A percentile compares a stretch with the other conserved stretches of the same genome.
phyloP scores from a whole-genome alignment of 2,113 vertebrate species.

The Chitala chitala region DNA sequence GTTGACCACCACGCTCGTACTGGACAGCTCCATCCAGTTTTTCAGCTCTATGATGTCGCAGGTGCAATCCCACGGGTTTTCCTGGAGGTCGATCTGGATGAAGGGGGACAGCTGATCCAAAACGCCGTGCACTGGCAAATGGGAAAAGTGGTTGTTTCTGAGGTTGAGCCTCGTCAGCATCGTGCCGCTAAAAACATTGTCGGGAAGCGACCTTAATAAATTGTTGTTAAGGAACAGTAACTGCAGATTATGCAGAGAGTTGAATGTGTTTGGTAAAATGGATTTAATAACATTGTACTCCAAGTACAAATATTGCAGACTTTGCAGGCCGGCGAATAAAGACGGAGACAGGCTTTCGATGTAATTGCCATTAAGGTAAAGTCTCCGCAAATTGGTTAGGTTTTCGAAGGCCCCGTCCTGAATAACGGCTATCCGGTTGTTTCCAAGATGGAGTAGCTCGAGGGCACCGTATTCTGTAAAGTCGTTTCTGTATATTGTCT shows the following conservation, averaged over 20 bases:
- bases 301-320: slow-evolving; percentile 94
- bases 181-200: slow-evolving; percentile 83
- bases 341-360: slow-evolving; percentile 84
- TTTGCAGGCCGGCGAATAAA: slow-evolving; percentile 83
- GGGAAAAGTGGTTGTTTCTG: slow-evolving; percentile 93
- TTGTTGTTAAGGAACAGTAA: slow-evolving; percentile 97
- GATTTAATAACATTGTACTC: slow-evolving; percentile 98
- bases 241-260: slow-evolving; percentile 83
- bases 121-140: slow-evolving; percentile 85
- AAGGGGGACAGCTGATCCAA: slow-evolving; percentile 92
- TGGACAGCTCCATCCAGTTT: slow-evolving; percentile 91
- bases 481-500: slow-evolving; percentile 80
- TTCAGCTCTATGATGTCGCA: slow-evolving; percentile 89
- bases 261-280: slow-evolving; percentile 84
- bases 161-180: slow-evolving; percentile 92
- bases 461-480: slow-evolving; percentile 82
- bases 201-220: slow-evolving; percentile 80
- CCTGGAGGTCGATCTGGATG: slow-evolving; percentile 97
- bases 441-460: slow-evolving; percentile 91
- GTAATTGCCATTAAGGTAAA: slow-evolving; percentile 97
- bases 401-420: slow-evolving; percentile 93
- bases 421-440: slow-evolving; percentile 89
- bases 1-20: slow-evolving; percentile 85
- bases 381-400: slow-evolving; percentile 84
- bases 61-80: slow-evolving; percentile 97